A percentile compares a stretch with the other conserved stretches of the same genome.
Evolutionary conservation across 2,888 invertebrate species (phyloP).

Genomic region (Thymelicus lineola): DNA sequence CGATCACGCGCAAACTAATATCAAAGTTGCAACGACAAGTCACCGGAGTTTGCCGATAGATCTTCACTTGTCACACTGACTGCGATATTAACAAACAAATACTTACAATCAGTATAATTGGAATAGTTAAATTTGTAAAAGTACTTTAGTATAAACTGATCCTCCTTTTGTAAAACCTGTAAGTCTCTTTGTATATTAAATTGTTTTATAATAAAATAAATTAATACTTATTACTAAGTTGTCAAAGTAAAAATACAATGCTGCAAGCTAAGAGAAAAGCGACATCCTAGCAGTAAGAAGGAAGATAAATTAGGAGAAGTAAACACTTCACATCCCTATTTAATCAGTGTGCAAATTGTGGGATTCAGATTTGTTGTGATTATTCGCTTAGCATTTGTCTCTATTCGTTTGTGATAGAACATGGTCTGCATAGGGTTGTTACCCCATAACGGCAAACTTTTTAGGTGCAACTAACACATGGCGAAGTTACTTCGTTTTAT

Average conservation of each 20-base stretch:
- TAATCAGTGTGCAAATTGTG: too few species aligned
- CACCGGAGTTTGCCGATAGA: slow-evolving; percentile 51
- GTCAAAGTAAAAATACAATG: too few species aligned
- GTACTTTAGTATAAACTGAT: too few species aligned
- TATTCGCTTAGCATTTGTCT: not conserved
- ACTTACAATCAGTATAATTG: not conserved
- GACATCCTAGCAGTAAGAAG: too few species aligned
- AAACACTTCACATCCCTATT: too few species aligned
- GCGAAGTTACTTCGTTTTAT: slow-evolving; percentile 69
- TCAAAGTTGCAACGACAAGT: slow-evolving; percentile 69
- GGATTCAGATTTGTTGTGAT: not conserved
- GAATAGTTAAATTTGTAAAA: too few species aligned
- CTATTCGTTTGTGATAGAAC: slow-evolving; percentile 4
- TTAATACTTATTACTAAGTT: too few species aligned
- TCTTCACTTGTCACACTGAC: slow-evolving; percentile 23
- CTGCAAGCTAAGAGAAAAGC: too few species aligned
- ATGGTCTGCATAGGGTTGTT: slow-evolving; percentile 36
- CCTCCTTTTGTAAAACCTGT: too few species aligned
- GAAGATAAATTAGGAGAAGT: too few species aligned
- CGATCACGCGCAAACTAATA: slow-evolving; percentile 83
- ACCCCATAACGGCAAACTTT: slow-evolving; percentile 58
- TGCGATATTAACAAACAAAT: not conserved
- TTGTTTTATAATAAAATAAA: too few species aligned
- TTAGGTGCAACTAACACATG: slow-evolving; percentile 63
- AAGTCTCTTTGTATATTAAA: too few species aligned